Evolutionary conservation across 1,140 invertebrate species (phyloP).

Genomic region (Matsumurasca onukii): DNA sequence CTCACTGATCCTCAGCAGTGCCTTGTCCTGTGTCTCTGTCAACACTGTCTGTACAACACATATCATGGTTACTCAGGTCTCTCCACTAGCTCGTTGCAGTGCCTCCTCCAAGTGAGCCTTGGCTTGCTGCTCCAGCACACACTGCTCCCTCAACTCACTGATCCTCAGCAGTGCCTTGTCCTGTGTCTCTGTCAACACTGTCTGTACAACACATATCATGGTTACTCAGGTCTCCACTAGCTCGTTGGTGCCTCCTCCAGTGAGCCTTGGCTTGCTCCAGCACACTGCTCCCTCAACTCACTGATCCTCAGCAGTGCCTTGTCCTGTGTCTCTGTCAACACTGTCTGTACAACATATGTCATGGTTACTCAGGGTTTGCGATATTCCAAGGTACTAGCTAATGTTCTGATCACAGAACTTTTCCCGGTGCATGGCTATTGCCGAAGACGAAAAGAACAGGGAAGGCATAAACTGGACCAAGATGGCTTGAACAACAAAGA

Average conservation of each 20-base stretch:
- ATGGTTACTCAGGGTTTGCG: no score
- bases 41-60: conserved; percentile 72
- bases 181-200: conserved; percentile 81
- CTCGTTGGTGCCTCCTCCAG: conserved; percentile 86
- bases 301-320: conserved; percentile 81
- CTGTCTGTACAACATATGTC: no score
- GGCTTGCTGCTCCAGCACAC: conserved; percentile 83
- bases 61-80: no score
- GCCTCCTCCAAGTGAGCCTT: conserved; percentile 90
- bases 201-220: conserved; percentile 51
- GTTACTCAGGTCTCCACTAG: conserved; percentile 3
- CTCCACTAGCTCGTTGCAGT: conserved; percentile 84
- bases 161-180: conserved; percentile 85
- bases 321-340: conserved; percentile 85
- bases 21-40: conserved; percentile 86
- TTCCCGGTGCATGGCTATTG: no score
- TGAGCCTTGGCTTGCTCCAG: conserved; percentile 91
- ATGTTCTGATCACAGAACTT: no score
- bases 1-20: conserved; percentile 79
- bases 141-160: conserved; percentile 86
- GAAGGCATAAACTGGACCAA: no score
- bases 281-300: conserved; percentile 85
- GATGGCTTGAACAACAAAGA: no score
- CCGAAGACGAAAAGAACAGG: no score
- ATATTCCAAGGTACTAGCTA: no score